Conservation (phyloP, 2,797 vertebrate species). For the Simalia tracyae region DNA sequence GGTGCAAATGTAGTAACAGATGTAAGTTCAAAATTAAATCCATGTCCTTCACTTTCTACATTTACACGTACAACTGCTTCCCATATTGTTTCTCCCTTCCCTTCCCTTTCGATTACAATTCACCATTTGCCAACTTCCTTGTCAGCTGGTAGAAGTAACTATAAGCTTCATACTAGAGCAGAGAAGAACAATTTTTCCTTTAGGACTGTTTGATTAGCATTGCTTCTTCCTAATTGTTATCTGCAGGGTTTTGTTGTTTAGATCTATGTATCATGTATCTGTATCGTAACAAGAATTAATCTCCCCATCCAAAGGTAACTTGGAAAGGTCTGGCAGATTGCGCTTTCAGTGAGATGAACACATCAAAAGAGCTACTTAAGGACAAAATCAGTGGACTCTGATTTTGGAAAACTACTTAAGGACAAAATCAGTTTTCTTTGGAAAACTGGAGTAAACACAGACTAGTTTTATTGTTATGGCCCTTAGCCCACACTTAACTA, state of each 20-base stretch:
- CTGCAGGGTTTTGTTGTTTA: background rate
- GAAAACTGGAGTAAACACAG: background rate
- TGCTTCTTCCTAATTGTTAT: background rate
- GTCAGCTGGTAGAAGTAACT: background rate
- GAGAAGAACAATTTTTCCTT: background rate
- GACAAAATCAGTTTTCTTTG: background rate
- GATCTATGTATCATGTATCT: background rate
- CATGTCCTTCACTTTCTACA: background rate
- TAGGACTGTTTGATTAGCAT: background rate
- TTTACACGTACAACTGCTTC: background rate
- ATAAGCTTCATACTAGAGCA: background rate
- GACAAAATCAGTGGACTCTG: background rate
- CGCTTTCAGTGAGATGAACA: background rate
- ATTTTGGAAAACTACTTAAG: too few species aligned
- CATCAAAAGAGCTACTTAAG: background rate
- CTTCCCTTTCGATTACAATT: background rate
- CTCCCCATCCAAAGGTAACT: background rate
- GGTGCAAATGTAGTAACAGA: background rate
- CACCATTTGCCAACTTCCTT: background rate
- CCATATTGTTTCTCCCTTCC: background rate
- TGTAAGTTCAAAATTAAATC: background rate
- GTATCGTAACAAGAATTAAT: background rate
- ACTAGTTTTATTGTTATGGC: background rate
- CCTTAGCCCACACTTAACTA: background rate
- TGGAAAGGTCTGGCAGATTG: background rate